Conservation (phyloP, 2,888 invertebrate species). For the Scrobipalpa costella region DNA sequence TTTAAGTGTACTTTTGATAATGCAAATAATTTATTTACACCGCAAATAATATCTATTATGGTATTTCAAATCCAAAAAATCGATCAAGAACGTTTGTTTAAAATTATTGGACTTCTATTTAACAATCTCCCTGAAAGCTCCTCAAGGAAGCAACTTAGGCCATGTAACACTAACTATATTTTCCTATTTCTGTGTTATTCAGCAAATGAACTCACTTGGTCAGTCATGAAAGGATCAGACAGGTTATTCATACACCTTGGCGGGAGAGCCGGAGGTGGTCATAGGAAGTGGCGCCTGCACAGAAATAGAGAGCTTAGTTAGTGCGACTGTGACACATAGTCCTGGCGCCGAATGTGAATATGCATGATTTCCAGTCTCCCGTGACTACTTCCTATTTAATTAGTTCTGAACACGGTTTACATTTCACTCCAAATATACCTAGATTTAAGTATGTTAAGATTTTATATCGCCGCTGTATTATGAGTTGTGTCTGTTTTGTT, state of each 20-base stretch:
- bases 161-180: neutral
- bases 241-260: slow-evolving; percentile 15
- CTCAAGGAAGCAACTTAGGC: neutral
- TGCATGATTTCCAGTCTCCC: neutral
- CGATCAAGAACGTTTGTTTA: neutral
- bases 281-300: slow-evolving; percentile 21
- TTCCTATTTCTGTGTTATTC: neutral
- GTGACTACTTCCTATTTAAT: neutral
- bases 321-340: slow-evolving; percentile 47
- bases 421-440: neutral
- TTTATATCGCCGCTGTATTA: too few species aligned
- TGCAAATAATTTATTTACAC: too few species aligned
- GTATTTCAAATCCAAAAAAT: too few species aligned
- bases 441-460: too few species aligned
- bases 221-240: neutral
- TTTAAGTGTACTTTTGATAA: too few species aligned
- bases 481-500: too few species aligned
- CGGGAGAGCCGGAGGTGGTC: slow-evolving; percentile 16
- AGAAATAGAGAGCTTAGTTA: slow-evolving; percentile 62
- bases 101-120: neutral
- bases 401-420: neutral
- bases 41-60: too few species aligned
- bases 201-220: slow-evolving; percentile 5
- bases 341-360: slow-evolving; percentile 3
- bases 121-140: neutral